Percentiles rank a stretch among this genome's conserved stretches.
Evolutionary conservation across 2,797 vertebrate genomes (phyloP).

Genomic region (Muscicapa striata): DNA sequence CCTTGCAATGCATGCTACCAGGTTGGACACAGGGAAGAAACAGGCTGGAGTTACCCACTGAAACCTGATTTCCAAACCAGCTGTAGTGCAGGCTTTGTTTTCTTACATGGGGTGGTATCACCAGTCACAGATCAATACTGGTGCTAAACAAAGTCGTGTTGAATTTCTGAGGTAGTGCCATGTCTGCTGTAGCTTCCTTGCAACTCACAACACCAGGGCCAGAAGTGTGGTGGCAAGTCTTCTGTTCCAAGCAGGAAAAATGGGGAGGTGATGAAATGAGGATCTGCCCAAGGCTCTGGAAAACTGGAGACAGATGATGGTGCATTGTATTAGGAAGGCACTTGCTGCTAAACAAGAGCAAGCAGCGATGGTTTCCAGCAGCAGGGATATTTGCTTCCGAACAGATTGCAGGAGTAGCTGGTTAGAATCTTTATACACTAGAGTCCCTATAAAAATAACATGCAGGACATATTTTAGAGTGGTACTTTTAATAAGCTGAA

Average conservation of each 20-base stretch:
- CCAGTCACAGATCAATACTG: neutral
- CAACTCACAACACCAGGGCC: neutral
- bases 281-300: neutral
- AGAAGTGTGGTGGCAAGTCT: neutral
- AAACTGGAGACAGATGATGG: constrained; percentile 21
- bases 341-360: neutral
- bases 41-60: neutral
- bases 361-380: neutral
- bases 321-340: neutral
- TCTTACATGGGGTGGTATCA: neutral
- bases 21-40: neutral
- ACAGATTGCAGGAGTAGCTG: neutral
- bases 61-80: neutral
- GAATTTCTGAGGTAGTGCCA: neutral
- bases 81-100: neutral
- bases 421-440: neutral
- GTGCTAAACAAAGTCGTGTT: neutral
- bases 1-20: rapidly evolving
- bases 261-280: constrained; percentile 16
- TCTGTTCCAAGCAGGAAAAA: neutral
- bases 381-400: neutral
- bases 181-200: neutral
- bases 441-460: neutral
- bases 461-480: neutral
- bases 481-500: constrained; percentile 31